Conservation (phyloP, 1,140 invertebrate species). For the Philotrypesis tridentata region DNA sequence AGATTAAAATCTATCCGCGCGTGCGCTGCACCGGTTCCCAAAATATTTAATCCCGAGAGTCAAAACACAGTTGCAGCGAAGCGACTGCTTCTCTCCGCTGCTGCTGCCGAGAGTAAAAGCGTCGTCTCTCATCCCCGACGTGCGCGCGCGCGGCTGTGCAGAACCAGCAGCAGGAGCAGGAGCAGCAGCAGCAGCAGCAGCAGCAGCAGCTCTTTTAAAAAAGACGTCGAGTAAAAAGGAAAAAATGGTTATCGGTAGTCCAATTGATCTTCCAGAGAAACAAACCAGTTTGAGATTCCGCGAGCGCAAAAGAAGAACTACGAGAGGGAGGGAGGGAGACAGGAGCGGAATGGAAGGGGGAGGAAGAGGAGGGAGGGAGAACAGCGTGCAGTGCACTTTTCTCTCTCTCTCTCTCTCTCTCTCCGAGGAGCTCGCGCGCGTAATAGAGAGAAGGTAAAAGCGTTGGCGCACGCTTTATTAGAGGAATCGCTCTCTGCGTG, state of each 20-base stretch:
- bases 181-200: neutral
- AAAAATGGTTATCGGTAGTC: constrained; percentile 33
- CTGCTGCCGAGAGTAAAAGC: neutral
- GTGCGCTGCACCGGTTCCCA: neutral
- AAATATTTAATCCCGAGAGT: neutral
- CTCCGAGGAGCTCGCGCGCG: too few relatives aligned
- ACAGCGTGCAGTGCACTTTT: neutral
- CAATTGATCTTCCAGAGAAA: constrained; percentile 7
- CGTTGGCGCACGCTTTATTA: neutral
- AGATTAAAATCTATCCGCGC: neutral
- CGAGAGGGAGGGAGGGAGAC: neutral
- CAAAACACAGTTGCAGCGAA: constrained; percentile 7
- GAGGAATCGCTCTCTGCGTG: neutral
- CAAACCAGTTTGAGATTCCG: constrained; percentile 33
- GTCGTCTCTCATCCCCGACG: neutral
- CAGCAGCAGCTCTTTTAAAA: constrained; percentile 8
- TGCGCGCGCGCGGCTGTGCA: too few relatives aligned
- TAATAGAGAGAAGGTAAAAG: constrained; percentile 14
- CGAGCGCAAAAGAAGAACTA: constrained; percentile 1
- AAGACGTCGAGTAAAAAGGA: constrained; percentile 16
- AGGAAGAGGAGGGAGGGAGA: neutral
- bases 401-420: too few relatives aligned
- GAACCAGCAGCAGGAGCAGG: too few relatives aligned
- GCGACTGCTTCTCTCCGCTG: neutral
- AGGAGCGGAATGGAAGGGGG: neutral